Percentiles rank a stretch among this genome's conserved stretches.
These are phyloP conservation scores for Sceloporus undulatus DNA, from an alignment of 2,113 vertebrate species.

Conservation along the genomic window DNA sequence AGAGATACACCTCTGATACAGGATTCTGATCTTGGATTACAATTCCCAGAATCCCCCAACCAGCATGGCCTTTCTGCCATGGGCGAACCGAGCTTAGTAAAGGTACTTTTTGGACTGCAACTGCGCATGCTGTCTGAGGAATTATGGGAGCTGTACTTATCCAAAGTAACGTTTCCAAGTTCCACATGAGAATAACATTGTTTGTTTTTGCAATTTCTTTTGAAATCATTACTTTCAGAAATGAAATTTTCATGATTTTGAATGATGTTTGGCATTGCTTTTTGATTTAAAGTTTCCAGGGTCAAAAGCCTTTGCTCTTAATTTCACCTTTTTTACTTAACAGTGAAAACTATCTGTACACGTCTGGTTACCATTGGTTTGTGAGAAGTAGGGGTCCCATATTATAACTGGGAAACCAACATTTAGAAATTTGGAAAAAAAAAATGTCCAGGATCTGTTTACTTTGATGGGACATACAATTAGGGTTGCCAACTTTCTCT, in stretches of 20 bases:
- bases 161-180: too few relatives aligned
- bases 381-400: background rate
- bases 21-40: too few relatives aligned
- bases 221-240: background rate
- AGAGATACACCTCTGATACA: too few relatives aligned
- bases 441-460: background rate
- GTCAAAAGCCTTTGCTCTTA: background rate
- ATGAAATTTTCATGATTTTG: background rate
- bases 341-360: background rate
- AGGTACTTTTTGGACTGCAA: too few relatives aligned
- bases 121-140: too few relatives aligned
- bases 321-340: background rate
- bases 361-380: background rate
- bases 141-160: too few relatives aligned
- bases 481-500: background rate
- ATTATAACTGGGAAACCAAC: background rate
- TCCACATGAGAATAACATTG: background rate
- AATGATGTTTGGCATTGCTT: background rate
- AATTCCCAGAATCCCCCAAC: too few relatives aligned
- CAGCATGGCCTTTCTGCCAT: too few relatives aligned
- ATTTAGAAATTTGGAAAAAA: background rate
- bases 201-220: background rate
- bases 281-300: background rate
- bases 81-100: too few relatives aligned
- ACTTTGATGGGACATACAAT: background rate